A percentile compares a stretch with the other conserved stretches of the same genome.
phyloP scores from a whole-genome alignment of 53 echinoderm and acorn worm species.

The Apostichopus leukothele region DNA sequence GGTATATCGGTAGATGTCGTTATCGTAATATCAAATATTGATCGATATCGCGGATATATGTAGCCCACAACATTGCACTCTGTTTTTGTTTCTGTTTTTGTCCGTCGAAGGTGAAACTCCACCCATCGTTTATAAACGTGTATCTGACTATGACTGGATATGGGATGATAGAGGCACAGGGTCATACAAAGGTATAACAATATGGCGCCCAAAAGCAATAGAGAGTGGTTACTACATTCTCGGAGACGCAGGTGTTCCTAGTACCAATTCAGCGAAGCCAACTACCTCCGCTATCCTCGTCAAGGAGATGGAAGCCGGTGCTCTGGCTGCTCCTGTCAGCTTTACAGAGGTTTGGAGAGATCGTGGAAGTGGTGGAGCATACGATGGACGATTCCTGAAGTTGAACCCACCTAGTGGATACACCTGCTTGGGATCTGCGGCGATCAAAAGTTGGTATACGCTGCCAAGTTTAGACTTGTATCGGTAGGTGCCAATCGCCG shows the following conservation, averaged over 20 bases:
- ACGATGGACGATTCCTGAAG: slow-evolving; percentile 5
- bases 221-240: slow-evolving; percentile 5
- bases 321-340: not conserved
- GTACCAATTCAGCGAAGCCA: not conserved
- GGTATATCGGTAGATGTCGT: too few species aligned
- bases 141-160: not conserved
- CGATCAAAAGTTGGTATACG: not conserved
- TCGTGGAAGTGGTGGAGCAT: slow-evolving; percentile 18
- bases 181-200: not conserved
- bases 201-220: not conserved
- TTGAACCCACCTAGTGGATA: slow-evolving; percentile 17
- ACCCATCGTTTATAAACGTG: slow-evolving; percentile 7
- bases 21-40: too few species aligned
- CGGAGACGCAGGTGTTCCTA: not conserved
- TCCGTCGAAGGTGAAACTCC: not conserved
- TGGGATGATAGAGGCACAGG: not conserved
- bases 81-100: too few species aligned
- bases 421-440: not conserved
- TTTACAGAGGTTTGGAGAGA: slow-evolving; percentile 26
- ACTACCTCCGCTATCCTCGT: not conserved
- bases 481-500: not conserved
- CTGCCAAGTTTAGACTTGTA: not conserved
- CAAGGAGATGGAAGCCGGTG: not conserved
- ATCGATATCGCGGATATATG: too few species aligned
- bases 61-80: too few species aligned